Base-by-base conservation (phyloP, 2,888 invertebrate genomes). In the Pristionchus maxplancki region DNA sequence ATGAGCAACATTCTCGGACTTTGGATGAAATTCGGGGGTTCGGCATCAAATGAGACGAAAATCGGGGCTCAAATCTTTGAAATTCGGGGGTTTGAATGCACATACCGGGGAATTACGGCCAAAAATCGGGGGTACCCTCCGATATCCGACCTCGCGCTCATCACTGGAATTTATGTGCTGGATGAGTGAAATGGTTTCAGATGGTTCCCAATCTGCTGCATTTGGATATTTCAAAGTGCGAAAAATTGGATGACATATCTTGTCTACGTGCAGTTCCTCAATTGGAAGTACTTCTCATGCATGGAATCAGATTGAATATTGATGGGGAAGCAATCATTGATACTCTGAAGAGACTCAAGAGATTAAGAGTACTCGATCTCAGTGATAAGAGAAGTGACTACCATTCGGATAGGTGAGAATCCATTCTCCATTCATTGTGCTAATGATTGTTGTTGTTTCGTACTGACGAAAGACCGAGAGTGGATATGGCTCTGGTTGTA, bases 201-300 rank as follows among this genome's bases (percentile, higher is more conserved):
- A 37, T 17, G n/a, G 28, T 90, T 9, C 64, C 71, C 31, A 50
- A 89, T 20, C 89, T 92, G 2, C 86, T 87, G 8, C 90, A 88
- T 78, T 83, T 92, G 34, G 92, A 92, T 71, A 91, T 92, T 85
- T 91, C 92, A 3, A 90, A 81, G 20, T 78, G 90, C 78, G 90
- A 91, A 0, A 85, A 67, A 20, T 88, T 92, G n/a, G 90, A 90
- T 28, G 91, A 92, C 81, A 90, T 92, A 48, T 88, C 90, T 37
- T 91, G 90, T 67, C 50, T 83, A 20, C 34, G 50, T 34, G 15
- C 4, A 24, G 20, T 83, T 53, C 53, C 34, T 53, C 53, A 64
- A 62, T 89, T 92, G 48, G 91, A 92, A 87, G 89, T 90, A 2
- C 88, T 92, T 0, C 88, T 91, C 5, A 90, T 92, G 91, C 90